Percentiles rank a stretch among this genome's conserved stretches.
Conservation (phyloP, 1,140 invertebrate species). For the Diorhabda carinulata region DNA sequence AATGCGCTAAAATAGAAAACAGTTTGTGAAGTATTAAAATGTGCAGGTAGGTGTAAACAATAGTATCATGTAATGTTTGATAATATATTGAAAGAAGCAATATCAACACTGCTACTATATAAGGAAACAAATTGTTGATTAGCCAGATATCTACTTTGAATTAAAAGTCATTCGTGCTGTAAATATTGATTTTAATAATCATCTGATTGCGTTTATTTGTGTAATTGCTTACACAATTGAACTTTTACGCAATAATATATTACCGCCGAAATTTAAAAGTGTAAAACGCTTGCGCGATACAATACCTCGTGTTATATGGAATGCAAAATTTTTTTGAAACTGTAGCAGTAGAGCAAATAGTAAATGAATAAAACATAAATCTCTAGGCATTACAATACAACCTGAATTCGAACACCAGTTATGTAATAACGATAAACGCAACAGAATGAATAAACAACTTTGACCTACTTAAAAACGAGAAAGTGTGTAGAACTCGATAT, state of each 20-base stretch:
- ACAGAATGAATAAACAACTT: slow-evolving; percentile 31
- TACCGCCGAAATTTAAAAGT: slow-evolving; percentile 26
- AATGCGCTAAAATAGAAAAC: no score
- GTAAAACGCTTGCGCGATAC: slow-evolving; percentile 1
- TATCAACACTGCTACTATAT: no score
- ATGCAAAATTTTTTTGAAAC: slow-evolving; percentile 10
- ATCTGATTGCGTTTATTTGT: no score
- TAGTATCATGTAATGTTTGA: no score
- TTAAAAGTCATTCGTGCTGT: no score
- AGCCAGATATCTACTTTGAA: background rate
- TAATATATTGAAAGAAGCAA: no score
- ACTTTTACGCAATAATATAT: background rate
- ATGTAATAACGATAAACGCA: slow-evolving; percentile 28
- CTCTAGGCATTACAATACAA: slow-evolving; percentile 14
- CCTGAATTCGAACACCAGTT: slow-evolving; percentile 28
- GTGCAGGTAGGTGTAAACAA: no score
- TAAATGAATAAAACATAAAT: slow-evolving; percentile 24
- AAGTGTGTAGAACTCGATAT: slow-evolving; percentile 21
- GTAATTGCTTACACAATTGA: background rate
- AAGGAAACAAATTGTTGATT: background rate
- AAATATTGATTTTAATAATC: no score
- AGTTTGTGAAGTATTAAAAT: no score
- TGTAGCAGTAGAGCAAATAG: slow-evolving; percentile 15
- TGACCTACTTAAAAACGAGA: slow-evolving; percentile 34
- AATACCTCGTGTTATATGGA: background rate